Conservation (phyloP, 2,888 invertebrate species). For the Laothoe populi region DNA sequence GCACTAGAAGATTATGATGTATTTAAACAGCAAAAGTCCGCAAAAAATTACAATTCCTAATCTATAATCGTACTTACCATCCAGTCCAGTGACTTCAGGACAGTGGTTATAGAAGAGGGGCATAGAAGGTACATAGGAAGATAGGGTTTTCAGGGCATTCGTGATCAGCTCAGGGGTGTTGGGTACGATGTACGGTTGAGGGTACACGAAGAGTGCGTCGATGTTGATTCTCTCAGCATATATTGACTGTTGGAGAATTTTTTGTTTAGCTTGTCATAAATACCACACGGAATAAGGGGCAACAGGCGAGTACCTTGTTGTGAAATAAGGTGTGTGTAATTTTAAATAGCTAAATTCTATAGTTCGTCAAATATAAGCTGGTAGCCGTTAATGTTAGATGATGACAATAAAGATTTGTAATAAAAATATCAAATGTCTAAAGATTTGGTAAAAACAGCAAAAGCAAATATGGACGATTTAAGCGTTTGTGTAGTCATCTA, state of each 20-base stretch:
- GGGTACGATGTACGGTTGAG: constrained; percentile 1
- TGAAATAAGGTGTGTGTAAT: too few relatives aligned
- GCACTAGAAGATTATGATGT: not conserved
- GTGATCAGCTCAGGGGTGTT: not conserved
- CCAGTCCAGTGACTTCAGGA: not conserved
- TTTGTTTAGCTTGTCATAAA: too few relatives aligned
- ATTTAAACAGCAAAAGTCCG: not conserved
- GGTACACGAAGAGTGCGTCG: constrained; percentile 4
- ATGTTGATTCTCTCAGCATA: constrained; percentile 2
- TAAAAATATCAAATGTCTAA: too few relatives aligned
- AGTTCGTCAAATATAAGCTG: too few relatives aligned
- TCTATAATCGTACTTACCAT: not conserved
- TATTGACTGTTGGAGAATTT: not conserved
- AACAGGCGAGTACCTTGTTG: too few relatives aligned
- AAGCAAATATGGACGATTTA: too few relatives aligned
- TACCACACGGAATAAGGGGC: too few relatives aligned
- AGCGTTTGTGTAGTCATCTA: too few relatives aligned
- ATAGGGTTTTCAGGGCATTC: not conserved
- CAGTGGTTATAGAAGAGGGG: constrained; percentile 13
- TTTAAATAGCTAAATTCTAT: too few relatives aligned
- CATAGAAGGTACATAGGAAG: not conserved
- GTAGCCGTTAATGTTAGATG: too few relatives aligned
- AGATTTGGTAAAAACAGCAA: too few relatives aligned
- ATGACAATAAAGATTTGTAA: too few relatives aligned
- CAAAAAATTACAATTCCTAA: not conserved